Evolutionary conservation across 2,113 vertebrate genomes (phyloP).

Genomic region (Campylomormyrus numenius): DNA sequence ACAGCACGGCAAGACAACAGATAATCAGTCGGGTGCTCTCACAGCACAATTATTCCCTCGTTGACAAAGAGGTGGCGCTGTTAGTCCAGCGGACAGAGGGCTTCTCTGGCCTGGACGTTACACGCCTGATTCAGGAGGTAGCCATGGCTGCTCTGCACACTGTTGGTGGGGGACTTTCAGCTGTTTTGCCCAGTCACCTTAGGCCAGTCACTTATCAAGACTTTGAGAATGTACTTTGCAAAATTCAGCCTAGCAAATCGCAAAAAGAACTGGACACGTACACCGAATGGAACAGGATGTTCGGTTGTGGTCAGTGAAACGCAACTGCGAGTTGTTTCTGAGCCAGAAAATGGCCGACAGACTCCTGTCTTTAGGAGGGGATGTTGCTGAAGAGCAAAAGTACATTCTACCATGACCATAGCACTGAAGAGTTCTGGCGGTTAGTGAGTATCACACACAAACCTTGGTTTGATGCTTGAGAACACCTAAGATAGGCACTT

Average conservation of each 20-base stretch:
- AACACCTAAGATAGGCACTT: conserved; percentile 68
- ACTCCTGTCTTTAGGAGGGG: conserved; percentile 58
- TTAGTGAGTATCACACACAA: conserved; percentile 69
- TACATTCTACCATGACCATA: conserved; percentile 62
- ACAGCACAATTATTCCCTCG: conserved; percentile 99
- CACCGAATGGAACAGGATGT: conserved; percentile 99
- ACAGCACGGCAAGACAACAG: conserved; percentile 93
- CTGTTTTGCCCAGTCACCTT: conserved; percentile 90
- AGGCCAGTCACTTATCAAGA: conserved; percentile 97
- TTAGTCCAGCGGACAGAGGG: conserved; percentile 97
- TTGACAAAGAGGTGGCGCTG: conserved; percentile 95
- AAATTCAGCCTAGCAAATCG: conserved; percentile 99
- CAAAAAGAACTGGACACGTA: conserved; percentile 98
- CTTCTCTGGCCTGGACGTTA: conserved; percentile 92
- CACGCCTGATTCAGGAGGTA: conserved; percentile 94
- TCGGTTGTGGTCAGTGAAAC: conserved; percentile 94
- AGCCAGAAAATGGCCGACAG: conserved; percentile 29
- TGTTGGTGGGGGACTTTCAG: conserved; percentile 83
- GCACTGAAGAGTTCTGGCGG: conserved; percentile 64
- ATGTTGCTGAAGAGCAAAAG: conserved; percentile 56
- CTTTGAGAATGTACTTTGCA: conserved; percentile 99
- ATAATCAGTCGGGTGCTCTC: conserved; percentile 98
- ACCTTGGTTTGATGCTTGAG: conserved; percentile 68
- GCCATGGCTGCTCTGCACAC: conserved; percentile 83
- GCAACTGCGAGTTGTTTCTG: not conserved